Base-by-base conservation (phyloP, 1,140 invertebrate genomes). In the Drosophila melanica region DNA sequence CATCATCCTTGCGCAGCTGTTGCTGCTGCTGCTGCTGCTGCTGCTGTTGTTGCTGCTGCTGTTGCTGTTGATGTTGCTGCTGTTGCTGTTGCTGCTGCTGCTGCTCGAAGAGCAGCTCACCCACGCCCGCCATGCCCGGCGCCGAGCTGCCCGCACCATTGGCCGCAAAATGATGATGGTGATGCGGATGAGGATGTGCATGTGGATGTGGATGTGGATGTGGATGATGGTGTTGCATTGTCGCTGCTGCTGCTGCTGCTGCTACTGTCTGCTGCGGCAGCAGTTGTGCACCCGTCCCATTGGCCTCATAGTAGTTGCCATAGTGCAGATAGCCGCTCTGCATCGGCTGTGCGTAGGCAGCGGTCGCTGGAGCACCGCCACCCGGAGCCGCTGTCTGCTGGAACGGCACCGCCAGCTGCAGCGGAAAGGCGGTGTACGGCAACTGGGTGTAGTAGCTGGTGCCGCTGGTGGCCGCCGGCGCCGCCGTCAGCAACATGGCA, bases 1-100 rank as follows among this genome's bases (percentile, higher is more conserved):
- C 96, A 68, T 97, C 96, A 54, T 96, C 96, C 74, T 96, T 95
- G 18, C 94, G 92, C 39, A 93, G 81, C 47, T 76, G 80, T 20
- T 93, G 91, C 23, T 94, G 81, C 41, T 86, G 81, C 30, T 93
- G 90, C 12, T 94, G 80, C 44, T 85, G 80, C 33, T 93, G 90
- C 42, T 64, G 47, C 7, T 48, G 47, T 18, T 27, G 47, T 0
- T 48, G 92, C 30, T 93, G 80, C 45, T 79, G 80, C 18, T 93
- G 91, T 16, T 94, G 81, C 47, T 85, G 81, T 6, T 45, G 42
- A 0, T 42, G 92, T 30, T 93, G 75, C 41, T 79, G 79, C 16
- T 93, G 90, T 20, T 94, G 81, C 47, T 93, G 90, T 23, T 94
- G 81, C 55, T 85, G 81, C 12, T 94, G 81, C 58, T 85, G 81